Percentiles rank a stretch among this genome's conserved stretches.
These are phyloP conservation scores for Xenus cinereus DNA, from an alignment of 2,113 vertebrate species.

Conservation along the genomic window DNA sequence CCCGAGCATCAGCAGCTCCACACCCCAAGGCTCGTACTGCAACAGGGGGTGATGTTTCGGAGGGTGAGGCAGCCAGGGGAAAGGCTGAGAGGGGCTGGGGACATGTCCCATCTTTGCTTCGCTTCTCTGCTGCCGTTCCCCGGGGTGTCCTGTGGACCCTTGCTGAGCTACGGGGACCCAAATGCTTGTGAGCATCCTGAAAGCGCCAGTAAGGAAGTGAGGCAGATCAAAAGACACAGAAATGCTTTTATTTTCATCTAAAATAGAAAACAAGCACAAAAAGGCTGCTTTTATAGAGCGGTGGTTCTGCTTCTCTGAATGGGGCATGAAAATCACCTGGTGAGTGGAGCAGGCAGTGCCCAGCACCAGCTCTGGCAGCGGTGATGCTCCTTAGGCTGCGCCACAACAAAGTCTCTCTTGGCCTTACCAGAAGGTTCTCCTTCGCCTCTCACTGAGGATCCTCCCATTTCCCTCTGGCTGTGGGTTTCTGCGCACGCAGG, in stretches of 20 bases:
- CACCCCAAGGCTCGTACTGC: neutral
- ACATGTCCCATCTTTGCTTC: neutral
- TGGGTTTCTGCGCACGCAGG: rapidly evolving
- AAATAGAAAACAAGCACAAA: neutral
- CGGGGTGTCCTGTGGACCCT: neutral
- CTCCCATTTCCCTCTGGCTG: neutral
- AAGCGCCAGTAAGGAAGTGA: neutral
- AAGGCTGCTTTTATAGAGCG: neutral
- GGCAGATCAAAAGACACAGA: neutral
- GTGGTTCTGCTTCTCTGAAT: neutral
- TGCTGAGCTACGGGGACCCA: neutral
- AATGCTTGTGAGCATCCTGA: neutral
- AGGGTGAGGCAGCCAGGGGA: neutral
- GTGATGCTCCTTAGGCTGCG: neutral
- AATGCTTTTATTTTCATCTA: conserved; percentile 31
- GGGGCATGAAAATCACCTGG: neutral
- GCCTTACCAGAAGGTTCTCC: neutral
- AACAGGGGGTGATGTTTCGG: neutral
- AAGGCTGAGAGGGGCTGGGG: neutral
- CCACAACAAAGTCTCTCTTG: neutral
- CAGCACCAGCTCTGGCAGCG: neutral
- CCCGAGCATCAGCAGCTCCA: neutral
- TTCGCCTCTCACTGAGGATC: neutral
- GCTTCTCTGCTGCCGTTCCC: neutral
- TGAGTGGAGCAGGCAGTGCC: neutral